Evolutionary conservation across 2,888 invertebrate genomes (phyloP), one percentile per base, ranked within the genome.

Genomic region (Drepanosiphum platanoidis): DNA sequence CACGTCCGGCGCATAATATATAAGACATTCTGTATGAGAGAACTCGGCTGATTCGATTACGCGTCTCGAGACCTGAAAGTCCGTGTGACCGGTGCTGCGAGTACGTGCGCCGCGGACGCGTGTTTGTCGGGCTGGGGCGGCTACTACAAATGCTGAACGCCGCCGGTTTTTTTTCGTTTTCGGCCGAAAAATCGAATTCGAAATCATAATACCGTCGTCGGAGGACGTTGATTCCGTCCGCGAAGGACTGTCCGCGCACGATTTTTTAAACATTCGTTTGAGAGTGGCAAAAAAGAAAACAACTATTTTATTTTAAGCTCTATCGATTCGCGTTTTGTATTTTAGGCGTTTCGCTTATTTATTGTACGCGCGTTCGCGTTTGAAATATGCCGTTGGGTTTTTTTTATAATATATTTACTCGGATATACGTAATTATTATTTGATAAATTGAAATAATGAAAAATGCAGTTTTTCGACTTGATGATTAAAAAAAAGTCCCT

Each of bases 21-120:
- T 22, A 7, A 71, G 71, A 74, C 61, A 52, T 74, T 46, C 42
- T 58, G 52, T 75, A 22, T 27, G 30, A 68, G 36, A 58, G 30
- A 68, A 84, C 58, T 58, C 75, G 68, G 15, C n/a, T 66, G 84
- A 84, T 84, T 84, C 84, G 84, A 84, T 84, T 84, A 84, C 52
- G 30, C 15, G 68, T 13, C 22, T 52, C 36, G 52, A 34, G 32
- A 22, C 32, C 32, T n/a, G 32, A 30, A 46, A 30, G 64, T 64
- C 11, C n/a, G 15, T 42, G 15, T 30, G 27, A n/a, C n/a, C n/a
- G n/a, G n/a, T n/a, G n/a, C n/a, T 32, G 32, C 27, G 36, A 52
- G 5, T 42, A 42, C 13, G 13, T 27, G 13, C 13, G 8, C 2
- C 27, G 61, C 9, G 61, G 3, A 27, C 39, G 30, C 32, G 32